Base-by-base conservation (phyloP, 2,888 invertebrate genomes). In the Hydrotaea diabolus region DNA sequence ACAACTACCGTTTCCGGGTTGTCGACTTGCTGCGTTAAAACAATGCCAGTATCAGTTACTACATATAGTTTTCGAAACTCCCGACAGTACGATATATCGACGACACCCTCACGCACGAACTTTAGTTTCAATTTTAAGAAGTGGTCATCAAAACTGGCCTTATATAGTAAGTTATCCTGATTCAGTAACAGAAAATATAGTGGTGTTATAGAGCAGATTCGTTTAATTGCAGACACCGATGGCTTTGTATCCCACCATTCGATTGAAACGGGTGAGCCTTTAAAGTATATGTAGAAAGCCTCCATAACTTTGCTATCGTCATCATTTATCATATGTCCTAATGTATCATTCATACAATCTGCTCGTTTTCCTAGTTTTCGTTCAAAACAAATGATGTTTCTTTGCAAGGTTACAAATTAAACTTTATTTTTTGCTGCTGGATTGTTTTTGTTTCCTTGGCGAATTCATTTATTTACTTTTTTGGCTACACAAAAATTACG, bases 1-100 rank as follows among this genome's bases (percentile, higher is more conserved):
- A n/a, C 79, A 17, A 26, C 57, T 23, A 8, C 13, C 13, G 1
- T 11, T 9, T 4, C 11, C 3, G 21, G 26, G 7, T 21, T 17
- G 8, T 84, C 69, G 46, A 31, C 31, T 31, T 31, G 31, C 17
- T 88, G 85, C 43, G 87, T 26, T 76, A 86, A 62, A 84, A 88
- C 73, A 83, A 87, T 2, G 64, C 88, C 74, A 83, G 87, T 64
- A 53, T 81, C 74, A 0, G 86, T 87, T 2, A 90, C 90, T 46
- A 90, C 80, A 74, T 88, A 91, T 0, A 91, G 80, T 19, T 88
- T 86, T 11, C 81, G 85, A 15, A 86, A 85, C 43, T 86, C 87
- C 0, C 83, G 86, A 77, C 91, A 91, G 62, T 86, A 90, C 78
- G 88, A 90, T 64, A 91, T 87, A 82, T 91, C 91, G 1, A 86